These are phyloP conservation scores for Propsilocerus akamusi DNA, from an alignment of 1,140 invertebrate species.

Conservation along the genomic window DNA sequence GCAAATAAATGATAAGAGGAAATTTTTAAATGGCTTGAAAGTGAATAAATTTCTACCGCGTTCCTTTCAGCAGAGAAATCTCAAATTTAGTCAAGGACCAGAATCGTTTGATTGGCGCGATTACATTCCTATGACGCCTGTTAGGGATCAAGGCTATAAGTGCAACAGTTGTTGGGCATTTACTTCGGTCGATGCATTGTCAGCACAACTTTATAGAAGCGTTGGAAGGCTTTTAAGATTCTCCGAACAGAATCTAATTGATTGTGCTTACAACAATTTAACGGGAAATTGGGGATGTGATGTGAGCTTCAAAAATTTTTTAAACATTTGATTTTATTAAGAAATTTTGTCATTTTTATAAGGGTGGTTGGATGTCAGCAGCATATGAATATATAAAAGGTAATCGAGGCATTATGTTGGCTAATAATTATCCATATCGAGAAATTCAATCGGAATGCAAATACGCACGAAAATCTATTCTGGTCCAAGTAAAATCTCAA, in stretches of 20 bases:
- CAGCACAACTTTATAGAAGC: conserved; percentile 78
- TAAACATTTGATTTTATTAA: not conserved
- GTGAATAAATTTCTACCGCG: too few relatives aligned
- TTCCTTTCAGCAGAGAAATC: too few relatives aligned
- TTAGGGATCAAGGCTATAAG: conserved; percentile 68
- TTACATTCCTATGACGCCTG: too few relatives aligned
- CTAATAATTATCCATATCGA: not conserved
- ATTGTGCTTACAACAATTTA: conserved; percentile 36
- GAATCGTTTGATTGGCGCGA: too few relatives aligned
- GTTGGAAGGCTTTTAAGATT: conserved; percentile 64
- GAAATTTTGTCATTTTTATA: not conserved
- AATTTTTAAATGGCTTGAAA: too few relatives aligned
- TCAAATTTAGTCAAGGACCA: too few relatives aligned
- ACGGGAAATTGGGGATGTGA: not conserved
- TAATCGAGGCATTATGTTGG: not conserved
- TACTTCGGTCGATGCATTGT: conserved; percentile 65
- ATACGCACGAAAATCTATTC: not conserved
- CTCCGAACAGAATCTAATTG: conserved; percentile 88
- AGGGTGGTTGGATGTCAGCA: not conserved
- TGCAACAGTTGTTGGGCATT: conserved; percentile 89
- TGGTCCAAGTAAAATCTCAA: not conserved
- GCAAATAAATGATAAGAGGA: too few relatives aligned
- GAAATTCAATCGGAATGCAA: not conserved
- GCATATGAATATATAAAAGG: not conserved
- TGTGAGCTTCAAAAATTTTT: not conserved